Conservation (phyloP, 2,888 invertebrate genomes). For the Athalia cordata region DNA sequence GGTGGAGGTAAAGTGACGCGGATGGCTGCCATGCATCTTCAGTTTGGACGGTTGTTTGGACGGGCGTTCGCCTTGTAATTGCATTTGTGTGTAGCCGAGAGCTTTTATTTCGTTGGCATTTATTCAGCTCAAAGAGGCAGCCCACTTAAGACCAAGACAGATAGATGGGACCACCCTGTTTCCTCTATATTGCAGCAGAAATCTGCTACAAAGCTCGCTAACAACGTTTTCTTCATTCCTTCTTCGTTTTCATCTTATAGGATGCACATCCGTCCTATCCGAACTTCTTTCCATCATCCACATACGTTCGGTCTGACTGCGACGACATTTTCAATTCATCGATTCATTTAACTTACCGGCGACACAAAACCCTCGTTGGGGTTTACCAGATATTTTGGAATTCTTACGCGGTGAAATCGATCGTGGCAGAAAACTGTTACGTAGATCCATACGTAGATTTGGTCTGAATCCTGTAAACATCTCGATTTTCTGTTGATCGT, state of each 20-base stretch:
- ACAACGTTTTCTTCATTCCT: constrained; percentile 18
- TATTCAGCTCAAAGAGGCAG: constrained; percentile 68
- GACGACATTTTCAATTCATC: too few relatives aligned
- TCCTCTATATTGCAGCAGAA: constrained; percentile 24
- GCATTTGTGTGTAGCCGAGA: constrained; percentile 67
- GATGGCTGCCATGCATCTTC: constrained; percentile 37
- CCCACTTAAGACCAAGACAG: constrained; percentile 59
- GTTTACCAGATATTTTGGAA: too few relatives aligned
- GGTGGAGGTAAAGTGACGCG: constrained; percentile 39
- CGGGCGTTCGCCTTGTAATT: constrained; percentile 62
- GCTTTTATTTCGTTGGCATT: constrained; percentile 67
- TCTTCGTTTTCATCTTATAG: neutral
- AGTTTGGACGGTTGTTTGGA: constrained; percentile 44
- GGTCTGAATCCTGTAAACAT: too few relatives aligned
- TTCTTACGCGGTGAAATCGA: too few relatives aligned
- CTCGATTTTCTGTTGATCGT: too few relatives aligned
- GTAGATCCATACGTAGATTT: too few relatives aligned
- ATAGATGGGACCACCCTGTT: constrained; percentile 33
- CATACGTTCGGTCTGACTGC: neutral
- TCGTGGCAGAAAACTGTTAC: too few relatives aligned
- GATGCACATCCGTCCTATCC: neutral
- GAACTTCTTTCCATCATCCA: neutral
- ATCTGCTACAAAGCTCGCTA: constrained; percentile 37
- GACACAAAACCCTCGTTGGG: too few relatives aligned
- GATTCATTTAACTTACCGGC: too few relatives aligned